Evolutionary conservation across 53 echinoderm and acorn worm species (phyloP), one percentile per base, ranked within the genome.

Genomic region (Mesocentrotus franciscanus): DNA sequence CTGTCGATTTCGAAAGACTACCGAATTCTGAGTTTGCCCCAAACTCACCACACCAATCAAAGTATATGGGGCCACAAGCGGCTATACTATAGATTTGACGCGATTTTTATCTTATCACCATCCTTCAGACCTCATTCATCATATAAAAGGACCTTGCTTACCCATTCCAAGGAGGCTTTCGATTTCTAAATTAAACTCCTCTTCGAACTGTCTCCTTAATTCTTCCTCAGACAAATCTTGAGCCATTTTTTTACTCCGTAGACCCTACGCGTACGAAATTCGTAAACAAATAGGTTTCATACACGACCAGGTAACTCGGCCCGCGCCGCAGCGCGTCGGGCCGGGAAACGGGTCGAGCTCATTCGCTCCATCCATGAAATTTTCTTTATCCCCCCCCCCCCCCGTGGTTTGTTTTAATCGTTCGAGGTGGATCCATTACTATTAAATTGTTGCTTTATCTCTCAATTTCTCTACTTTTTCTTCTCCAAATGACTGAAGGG

Each of bases 111-210:
- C 20, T 70, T 9, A 71, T 71, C 24, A n/a, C 9, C 71, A 78
- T 33, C 78, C 1, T 78, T 78, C 33, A 32, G 15, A 17, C 34
- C 78, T 78, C 32, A 13, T 81, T 81, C 8, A 39, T 42, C 29
- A 11, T 18, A 18, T 81, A 36, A 33, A 81, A 18, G 42, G 42
- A 0, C 15, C 32, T 24, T 66, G 33, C 92, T 66, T 92, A 92
- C 92, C 62, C 33, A 92, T 92, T 61, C 92, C 92, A 22, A 92
- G 92, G 62, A 92, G 61, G 34, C 20, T 22, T 13, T 92, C 92
- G 14, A 92, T 39, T 66, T 92, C 62, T 16, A 64, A 61, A 64
- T 24, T 70, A 34, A 92, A 92, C 36, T 92, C 68, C 24, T 92
- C 92, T 13, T 92, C 92, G 68, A 92, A 92, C 27, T 36, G 68